phyloP scores from a whole-genome alignment of 1,140 invertebrate species.

The Drosophila malerkotliana region DNA sequence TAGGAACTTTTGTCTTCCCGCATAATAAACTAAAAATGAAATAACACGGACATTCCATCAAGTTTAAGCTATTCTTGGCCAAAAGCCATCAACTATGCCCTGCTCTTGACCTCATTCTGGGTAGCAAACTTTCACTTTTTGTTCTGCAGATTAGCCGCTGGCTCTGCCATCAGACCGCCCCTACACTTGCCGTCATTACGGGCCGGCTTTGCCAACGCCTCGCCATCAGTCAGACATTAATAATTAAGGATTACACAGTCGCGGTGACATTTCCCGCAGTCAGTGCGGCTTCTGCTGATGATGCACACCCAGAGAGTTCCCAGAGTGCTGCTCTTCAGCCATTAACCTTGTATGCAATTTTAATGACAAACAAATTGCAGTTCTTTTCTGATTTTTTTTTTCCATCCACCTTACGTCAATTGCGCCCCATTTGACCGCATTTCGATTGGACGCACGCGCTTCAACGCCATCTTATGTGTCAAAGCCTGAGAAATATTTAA shows the following conservation, averaged over 20 bases:
- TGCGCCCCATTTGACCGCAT: slow-evolving; percentile 74
- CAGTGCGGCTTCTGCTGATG: slow-evolving; percentile 28
- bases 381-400: slow-evolving; percentile 37
- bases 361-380: slow-evolving; percentile 81
- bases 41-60: slow-evolving; percentile 2
- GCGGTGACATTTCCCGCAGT: slow-evolving; percentile 56
- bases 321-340: slow-evolving; percentile 34
- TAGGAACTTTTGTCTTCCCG: slow-evolving; percentile 20
- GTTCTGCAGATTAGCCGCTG: slow-evolving; percentile 45
- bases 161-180: slow-evolving; percentile 23
- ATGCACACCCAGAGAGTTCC: slow-evolving; percentile 9
- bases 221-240: slow-evolving; percentile 61
- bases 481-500: slow-evolving; percentile 76
- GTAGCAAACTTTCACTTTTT: slow-evolving; percentile 29
- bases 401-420: slow-evolving; percentile 30
- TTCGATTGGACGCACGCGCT: slow-evolving; percentile 70
- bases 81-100: slow-evolving; percentile 6
- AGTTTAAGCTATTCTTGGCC: slow-evolving; percentile 24
- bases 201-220: slow-evolving; percentile 38
- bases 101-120: slow-evolving; percentile 34
- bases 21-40: slow-evolving; percentile 30
- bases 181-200: neutral
- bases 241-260: slow-evolving; percentile 58
- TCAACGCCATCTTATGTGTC: slow-evolving; percentile 72
- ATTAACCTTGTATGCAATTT: slow-evolving; percentile 82